phyloP scores from a whole-genome alignment of 2,888 invertebrate genomes.

The Bombylius major region DNA sequence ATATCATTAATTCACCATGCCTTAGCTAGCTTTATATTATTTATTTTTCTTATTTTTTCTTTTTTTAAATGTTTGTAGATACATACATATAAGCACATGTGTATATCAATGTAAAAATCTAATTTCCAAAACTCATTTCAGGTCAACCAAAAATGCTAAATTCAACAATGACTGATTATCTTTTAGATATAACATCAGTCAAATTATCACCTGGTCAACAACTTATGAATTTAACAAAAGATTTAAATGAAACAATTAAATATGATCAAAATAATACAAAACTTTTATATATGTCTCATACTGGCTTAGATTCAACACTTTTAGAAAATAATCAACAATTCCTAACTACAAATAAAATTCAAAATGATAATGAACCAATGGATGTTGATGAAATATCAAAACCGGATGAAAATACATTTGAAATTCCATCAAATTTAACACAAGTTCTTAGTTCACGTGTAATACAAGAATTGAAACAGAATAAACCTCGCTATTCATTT shows the following conservation, averaged over 20 bases:
- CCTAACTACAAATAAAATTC: neutral
- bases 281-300: constrained; percentile 27
- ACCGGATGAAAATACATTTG: constrained; percentile 11
- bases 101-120: too few relatives aligned
- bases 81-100: too few relatives aligned
- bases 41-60: too few relatives aligned
- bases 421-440: constrained; percentile 6
- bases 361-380: constrained; percentile 17
- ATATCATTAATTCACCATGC: too few relatives aligned
- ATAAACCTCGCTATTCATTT: constrained; percentile 30
- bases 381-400: constrained; percentile 20
- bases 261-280: constrained; percentile 20
- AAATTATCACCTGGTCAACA: constrained; percentile 22
- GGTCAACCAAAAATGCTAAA: neutral
- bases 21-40: too few relatives aligned
- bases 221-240: constrained; percentile 27
- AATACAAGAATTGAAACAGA: constrained; percentile 9
- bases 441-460: constrained; percentile 6
- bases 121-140: neutral
- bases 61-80: too few relatives aligned
- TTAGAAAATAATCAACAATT: neutral
- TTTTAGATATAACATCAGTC: constrained; percentile 24
- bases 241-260: constrained; percentile 21
- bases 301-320: constrained; percentile 2
- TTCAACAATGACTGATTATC: constrained; percentile 28